Evolutionary conservation across 2,797 vertebrate genomes (phyloP).

Genomic region (Masticophis lateralis): DNA sequence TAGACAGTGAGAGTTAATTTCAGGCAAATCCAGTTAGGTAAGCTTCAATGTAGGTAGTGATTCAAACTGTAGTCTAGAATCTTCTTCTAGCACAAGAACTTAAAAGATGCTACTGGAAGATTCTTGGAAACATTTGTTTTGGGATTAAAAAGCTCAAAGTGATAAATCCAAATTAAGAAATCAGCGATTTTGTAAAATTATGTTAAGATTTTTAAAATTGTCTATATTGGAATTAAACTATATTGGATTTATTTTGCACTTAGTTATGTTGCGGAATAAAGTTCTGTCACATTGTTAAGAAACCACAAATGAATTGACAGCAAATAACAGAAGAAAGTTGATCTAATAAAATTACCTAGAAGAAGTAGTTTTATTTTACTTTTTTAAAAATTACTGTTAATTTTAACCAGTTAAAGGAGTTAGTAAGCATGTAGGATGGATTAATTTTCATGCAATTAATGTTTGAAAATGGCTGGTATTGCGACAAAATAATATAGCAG

Average conservation of each 20-base stretch:
- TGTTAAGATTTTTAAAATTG: background rate
- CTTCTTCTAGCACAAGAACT: constrained; percentile 37
- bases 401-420: background rate
- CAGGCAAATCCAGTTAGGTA: background rate
- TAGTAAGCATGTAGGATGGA: background rate
- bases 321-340: constrained; percentile 25
- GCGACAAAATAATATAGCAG: constrained; percentile 10
- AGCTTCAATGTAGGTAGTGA: constrained; percentile 37
- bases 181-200: background rate
- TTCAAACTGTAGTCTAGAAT: background rate
- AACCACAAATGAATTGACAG: constrained; percentile 20
- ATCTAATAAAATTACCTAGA: constrained; percentile 4
- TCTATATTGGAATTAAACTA: constrained; percentile 1
- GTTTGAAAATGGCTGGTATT: constrained; percentile 1
- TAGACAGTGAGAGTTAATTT: background rate
- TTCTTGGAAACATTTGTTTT: constrained; percentile 24
- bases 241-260: constrained; percentile 15
- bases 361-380: background rate
- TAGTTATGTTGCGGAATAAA: background rate
- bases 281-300: constrained; percentile 39
- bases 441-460: background rate
- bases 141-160: background rate
- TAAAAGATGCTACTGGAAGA: constrained; percentile 43
- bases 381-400: background rate
- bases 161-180: background rate